Base-by-base conservation (phyloP, 2,113 vertebrate species). In the Aldabrachelys gigantea region DNA sequence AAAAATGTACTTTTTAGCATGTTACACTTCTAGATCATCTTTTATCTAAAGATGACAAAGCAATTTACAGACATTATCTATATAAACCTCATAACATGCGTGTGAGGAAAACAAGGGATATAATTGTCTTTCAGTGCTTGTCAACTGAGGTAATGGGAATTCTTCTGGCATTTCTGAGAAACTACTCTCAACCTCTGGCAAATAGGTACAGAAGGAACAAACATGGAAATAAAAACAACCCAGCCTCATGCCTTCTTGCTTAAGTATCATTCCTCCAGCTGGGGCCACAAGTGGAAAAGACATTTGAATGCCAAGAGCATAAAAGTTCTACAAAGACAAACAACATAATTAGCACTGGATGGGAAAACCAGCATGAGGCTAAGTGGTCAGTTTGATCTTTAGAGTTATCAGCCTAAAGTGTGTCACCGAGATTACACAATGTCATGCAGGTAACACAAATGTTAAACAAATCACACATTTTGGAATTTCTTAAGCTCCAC, bases 231-330 rank as follows among this genome's bases (percentile, higher is more conserved):
- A 88, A 90, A 96, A 62, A 1, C n/a, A 95, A 27, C 47, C 27
- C 41, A 65, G 80, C 47, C 91, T 85, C 90, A 27, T 92, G 38
- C 52, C 83, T 97, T 88, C 82, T 94, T 80, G 79, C 8, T 96
- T 92, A 97, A 88, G 96, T 65, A 91, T 89, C 75, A 80, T 81
- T 96, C 94, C 96, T 98, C 96, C 97, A 96, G 88, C 95, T 92
- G 92, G 91, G 91, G 94, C 90, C 84, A 92, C 97, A 98, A 98
- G 96, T 98, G 98, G 98, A 97, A 98, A 98, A 98, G 29, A 14
- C 95, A 96, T 97, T 97, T 97, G 93, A 93, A 97, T 96, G 93
- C 89, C 89, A 94, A 92, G 56, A 93, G 93, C 97, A 92, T 85
- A 92, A 97, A 96, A 95, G 90, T 90, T 97, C 92, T 97, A 90